These are phyloP conservation scores for Cryptotis parvus DNA, from an alignment of 2,113 vertebrate genomes.

Conservation along the genomic window DNA sequence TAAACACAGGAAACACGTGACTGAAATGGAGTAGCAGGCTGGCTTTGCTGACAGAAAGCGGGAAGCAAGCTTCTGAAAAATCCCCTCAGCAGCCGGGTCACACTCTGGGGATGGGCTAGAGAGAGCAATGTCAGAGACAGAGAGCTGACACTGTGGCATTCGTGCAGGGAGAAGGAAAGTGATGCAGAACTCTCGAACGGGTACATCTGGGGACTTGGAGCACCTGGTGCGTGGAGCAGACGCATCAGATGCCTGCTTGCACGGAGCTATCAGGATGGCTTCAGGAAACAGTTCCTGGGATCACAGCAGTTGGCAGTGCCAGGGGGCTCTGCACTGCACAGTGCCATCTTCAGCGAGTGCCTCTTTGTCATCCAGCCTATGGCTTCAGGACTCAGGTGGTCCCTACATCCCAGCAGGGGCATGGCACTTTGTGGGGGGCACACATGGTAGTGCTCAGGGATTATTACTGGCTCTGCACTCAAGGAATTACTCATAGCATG, in stretches of 20 bases:
- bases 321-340: background rate
- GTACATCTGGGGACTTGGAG: background rate
- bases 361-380: background rate
- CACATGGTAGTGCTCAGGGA: too few species aligned
- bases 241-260: too few species aligned
- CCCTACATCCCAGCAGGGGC: background rate
- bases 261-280: background rate
- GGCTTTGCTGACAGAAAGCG: too few species aligned
- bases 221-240: too few species aligned
- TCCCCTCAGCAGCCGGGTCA: background rate
- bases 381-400: background rate
- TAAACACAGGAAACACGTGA: accelerated
- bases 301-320: too few species aligned
- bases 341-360: background rate
- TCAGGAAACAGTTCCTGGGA: too few species aligned
- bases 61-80: background rate
- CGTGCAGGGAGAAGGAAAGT: too few species aligned
- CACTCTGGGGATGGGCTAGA: background rate
- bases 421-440: too few species aligned
- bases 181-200: too few species aligned
- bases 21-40: too few species aligned
- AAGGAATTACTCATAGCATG: too few species aligned
- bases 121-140: accelerated
- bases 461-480: too few species aligned
- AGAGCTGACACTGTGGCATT: background rate